A percentile compares a stretch with the other conserved stretches of the same genome.
These are phyloP conservation scores for Nineta flava DNA, from an alignment of 2,888 invertebrate genomes.

Conservation along the genomic window DNA sequence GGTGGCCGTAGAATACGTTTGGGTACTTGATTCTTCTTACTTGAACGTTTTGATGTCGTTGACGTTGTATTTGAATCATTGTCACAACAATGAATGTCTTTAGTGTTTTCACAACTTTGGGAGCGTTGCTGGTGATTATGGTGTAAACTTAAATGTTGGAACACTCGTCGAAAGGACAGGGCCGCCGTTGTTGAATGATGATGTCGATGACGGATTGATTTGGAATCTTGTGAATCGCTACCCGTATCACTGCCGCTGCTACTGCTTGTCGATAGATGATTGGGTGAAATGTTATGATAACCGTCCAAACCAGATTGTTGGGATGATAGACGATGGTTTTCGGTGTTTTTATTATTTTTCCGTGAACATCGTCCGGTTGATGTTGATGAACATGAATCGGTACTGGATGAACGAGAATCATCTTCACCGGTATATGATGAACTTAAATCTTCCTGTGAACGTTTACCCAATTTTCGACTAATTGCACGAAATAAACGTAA, in stretches of 20 bases:
- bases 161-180: slow-evolving; percentile 53
- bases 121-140: slow-evolving; percentile 31
- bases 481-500: slow-evolving; percentile 49
- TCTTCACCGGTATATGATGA: slow-evolving; percentile 27
- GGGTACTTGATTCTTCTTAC: slow-evolving; percentile 45
- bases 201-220: slow-evolving; percentile 17
- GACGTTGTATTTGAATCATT: slow-evolving; percentile 15
- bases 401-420: slow-evolving; percentile 31
- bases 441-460: slow-evolving; percentile 28
- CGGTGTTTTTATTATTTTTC: slow-evolving; percentile 16
- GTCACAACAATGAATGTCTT: neutral
- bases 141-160: slow-evolving; percentile 46
- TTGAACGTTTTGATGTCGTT: slow-evolving; percentile 21
- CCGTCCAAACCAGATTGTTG: slow-evolving; percentile 18
- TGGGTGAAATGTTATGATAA: slow-evolving; percentile 25
- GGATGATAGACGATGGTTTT: neutral
- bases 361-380: slow-evolving; percentile 17
- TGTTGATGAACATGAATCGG: slow-evolving; percentile 26
- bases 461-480: slow-evolving; percentile 42
- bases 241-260: slow-evolving; percentile 36
- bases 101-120: slow-evolving; percentile 36
- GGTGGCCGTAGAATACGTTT: slow-evolving; percentile 65
- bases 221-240: slow-evolving; percentile 36
- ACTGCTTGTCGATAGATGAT: slow-evolving; percentile 32
- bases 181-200: slow-evolving; percentile 29